Conservation (phyloP, 2,797 vertebrate species). For the Sebastes diploproa region DNA sequence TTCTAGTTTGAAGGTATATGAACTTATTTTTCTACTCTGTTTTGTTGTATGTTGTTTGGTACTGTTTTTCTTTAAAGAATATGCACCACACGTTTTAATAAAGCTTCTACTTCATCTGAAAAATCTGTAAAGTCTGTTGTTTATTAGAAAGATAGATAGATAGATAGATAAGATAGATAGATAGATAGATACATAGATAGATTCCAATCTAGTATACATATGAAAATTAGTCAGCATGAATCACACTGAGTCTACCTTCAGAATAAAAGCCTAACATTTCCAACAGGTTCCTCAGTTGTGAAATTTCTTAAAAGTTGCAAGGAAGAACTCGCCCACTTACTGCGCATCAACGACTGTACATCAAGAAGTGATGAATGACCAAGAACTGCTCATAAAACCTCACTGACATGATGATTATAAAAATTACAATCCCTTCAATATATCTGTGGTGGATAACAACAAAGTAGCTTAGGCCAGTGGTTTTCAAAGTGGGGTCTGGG, state of each 20-base stretch:
- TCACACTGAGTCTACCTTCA: neutral
- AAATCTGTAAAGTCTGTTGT: neutral
- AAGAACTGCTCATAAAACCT: neutral
- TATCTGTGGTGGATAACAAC: neutral
- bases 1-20: slow-evolving; percentile 31
- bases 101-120: slow-evolving; percentile 43
- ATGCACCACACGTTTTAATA: slow-evolving; percentile 53
- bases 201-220: neutral
- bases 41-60: slow-evolving; percentile 49
- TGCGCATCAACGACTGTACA: neutral
- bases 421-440: neutral
- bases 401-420: neutral
- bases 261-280: neutral
- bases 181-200: neutral
- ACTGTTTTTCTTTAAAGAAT: slow-evolving; percentile 49
- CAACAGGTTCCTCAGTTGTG: neutral
- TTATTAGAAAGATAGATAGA: neutral
- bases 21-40: slow-evolving; percentile 73
- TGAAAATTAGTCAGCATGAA: neutral
- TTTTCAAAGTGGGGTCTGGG: too few species aligned
- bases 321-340: neutral
- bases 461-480: too few species aligned
- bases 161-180: neutral
- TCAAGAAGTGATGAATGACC: neutral
- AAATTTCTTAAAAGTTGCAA: neutral